Base-by-base conservation (phyloP, 53 echinoderm and acorn worm genomes). In the Paracentrotus lividus region DNA sequence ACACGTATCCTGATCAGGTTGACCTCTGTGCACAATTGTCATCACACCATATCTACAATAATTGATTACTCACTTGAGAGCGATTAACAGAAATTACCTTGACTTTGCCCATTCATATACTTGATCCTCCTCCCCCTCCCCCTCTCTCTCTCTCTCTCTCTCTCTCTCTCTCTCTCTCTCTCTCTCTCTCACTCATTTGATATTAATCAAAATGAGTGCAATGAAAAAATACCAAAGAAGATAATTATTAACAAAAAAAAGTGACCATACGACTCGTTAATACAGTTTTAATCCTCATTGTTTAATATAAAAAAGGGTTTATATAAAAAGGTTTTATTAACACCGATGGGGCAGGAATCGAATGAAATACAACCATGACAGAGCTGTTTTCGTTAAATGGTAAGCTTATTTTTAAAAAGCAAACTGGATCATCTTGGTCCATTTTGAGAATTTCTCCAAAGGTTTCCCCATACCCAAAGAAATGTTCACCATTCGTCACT, bases 41-140 rank as follows among this genome's bases (percentile, higher is more conserved):
- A 76, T 76, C 15, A 76, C 36, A 76, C 40, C 8, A 42, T 76
- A 76, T 36, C 40, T 5, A 42, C 4, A 0, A 76, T 76, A 76
- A 76, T 76, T 76, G 76, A 76, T 42, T 42, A 76, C 3, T 76
- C 42, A 76, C 76, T 76, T 42, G 40, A 21, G 38, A 16, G 76
- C 42, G 42, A 76, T 42, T 0, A 76, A 76, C 76, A 76, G 18
- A 5, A 21, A 76, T 42, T 76, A 13, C 36, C 76, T 40, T 36
- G 29, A 29, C 64, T 64, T 29, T 27, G 8, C 26, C 31, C 64
- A 64, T n/a, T n/a, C n/a, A n/a, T n/a, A n/a, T n/a, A n/a, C n/a
- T n/a, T n/a, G n/a, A n/a, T n/a, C n/a, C n/a, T n/a, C n/a, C n/a
- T n/a, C n/a, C n/a, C n/a, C n/a, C n/a, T n/a, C n/a, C n/a, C n/a